phyloP scores from a whole-genome alignment of 2,888 invertebrate species.

The Polia nebulosa region DNA sequence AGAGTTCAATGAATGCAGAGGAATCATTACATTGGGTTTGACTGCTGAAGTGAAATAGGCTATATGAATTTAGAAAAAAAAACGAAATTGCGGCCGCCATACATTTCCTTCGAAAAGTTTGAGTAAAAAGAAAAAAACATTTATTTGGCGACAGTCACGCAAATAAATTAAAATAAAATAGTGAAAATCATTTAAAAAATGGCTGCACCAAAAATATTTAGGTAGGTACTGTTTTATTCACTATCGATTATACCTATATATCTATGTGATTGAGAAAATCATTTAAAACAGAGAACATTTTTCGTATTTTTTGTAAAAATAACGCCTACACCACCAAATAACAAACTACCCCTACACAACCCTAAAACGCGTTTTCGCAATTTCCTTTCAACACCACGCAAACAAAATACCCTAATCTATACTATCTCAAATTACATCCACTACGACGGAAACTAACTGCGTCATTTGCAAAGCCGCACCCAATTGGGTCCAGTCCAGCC shows the following conservation, averaged over 20 bases:
- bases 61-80: too few relatives aligned
- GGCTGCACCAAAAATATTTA: too few relatives aligned
- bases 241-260: neutral
- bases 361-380: neutral
- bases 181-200: too few relatives aligned
- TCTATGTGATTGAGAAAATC: neutral
- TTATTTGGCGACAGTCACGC: too few relatives aligned
- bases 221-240: neutral
- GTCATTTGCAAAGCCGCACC: slow-evolving; percentile 33
- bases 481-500: neutral
- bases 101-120: too few relatives aligned
- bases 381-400: neutral
- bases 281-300: neutral
- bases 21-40: too few relatives aligned
- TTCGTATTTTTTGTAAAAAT: neutral
- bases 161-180: too few relatives aligned
- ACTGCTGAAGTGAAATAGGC: too few relatives aligned
- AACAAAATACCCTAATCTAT: neutral
- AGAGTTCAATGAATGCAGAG: too few relatives aligned
- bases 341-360: neutral
- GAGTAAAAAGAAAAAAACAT: too few relatives aligned
- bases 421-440: slow-evolving; percentile 22
- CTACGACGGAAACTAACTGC: slow-evolving; percentile 43
- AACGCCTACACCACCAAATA: neutral
- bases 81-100: too few relatives aligned